A percentile compares a stretch with the other conserved stretches of the same genome.
These are phyloP conservation scores for Montipora capricornis DNA, from an alignment of 64 coral and sea anemone genomes.

Conservation along the genomic window DNA sequence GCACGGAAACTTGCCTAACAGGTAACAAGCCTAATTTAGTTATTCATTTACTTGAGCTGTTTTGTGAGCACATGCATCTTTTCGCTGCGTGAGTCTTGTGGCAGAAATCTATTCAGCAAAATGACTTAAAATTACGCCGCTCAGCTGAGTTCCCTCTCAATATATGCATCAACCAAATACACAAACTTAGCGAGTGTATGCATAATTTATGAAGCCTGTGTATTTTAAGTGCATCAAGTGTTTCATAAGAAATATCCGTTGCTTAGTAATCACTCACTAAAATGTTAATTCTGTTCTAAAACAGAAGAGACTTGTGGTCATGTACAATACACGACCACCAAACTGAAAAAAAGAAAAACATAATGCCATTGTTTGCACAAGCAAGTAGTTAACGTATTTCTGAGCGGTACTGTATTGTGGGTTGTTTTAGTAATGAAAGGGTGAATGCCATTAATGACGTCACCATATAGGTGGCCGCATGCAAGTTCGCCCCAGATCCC, in stretches of 20 bases:
- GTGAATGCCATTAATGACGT: no score
- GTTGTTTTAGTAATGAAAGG: no score
- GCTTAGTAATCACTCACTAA: not conserved
- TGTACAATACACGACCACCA: no score
- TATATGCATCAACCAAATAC: not conserved
- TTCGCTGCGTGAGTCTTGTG: not conserved
- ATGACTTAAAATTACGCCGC: not conserved
- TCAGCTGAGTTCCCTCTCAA: not conserved
- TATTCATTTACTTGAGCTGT: not conserved
- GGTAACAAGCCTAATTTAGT: not conserved
- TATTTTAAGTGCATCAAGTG: not conserved
- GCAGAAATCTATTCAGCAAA: not conserved
- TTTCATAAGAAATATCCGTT: not conserved
- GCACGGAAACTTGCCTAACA: not conserved
- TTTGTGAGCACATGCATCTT: not conserved
- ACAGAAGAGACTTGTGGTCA: no score
- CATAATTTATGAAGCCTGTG: not conserved
- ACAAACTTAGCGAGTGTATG: not conserved
- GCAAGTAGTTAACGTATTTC: no score
- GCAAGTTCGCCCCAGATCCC: no score
- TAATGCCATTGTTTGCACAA: no score
- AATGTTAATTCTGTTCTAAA: not conserved
- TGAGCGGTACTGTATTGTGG: no score
- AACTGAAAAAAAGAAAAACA: no score
- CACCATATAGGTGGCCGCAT: no score